phyloP scores from a whole-genome alignment of 2,888 invertebrate genomes.

The Melanchra persicariae region DNA sequence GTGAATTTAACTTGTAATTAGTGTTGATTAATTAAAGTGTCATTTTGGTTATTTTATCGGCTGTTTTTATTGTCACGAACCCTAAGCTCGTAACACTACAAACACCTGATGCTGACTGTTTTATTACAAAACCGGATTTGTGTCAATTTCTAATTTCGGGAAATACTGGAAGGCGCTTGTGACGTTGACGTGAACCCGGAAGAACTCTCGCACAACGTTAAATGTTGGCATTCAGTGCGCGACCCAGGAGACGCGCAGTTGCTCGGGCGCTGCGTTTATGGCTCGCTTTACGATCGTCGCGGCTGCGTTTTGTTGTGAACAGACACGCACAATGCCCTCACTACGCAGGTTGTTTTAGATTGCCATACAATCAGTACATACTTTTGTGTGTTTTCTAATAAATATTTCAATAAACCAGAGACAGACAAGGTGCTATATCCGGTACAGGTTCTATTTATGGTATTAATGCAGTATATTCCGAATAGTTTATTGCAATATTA shows the following conservation, averaged over 20 bases:
- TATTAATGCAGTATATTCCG: no score
- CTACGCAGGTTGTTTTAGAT: background rate
- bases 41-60: no score
- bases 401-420: background rate
- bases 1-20: no score
- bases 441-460: no score
- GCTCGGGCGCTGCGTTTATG: conserved; percentile 13
- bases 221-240: background rate
- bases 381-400: background rate
- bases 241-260: conserved; percentile 2
- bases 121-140: background rate
- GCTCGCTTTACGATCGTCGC: conserved; percentile 12
- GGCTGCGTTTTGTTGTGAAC: background rate
- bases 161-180: background rate
- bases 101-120: no score
- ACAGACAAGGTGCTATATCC: no score
- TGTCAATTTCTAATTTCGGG: background rate
- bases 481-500: no score
- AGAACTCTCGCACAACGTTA: background rate
- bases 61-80: no score
- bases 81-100: no score
- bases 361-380: background rate
- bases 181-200: background rate
- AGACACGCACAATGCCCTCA: background rate
- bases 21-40: no score